phyloP scores from a whole-genome alignment of 2,888 invertebrate species.

The Hemistola chrysoprasaria region DNA sequence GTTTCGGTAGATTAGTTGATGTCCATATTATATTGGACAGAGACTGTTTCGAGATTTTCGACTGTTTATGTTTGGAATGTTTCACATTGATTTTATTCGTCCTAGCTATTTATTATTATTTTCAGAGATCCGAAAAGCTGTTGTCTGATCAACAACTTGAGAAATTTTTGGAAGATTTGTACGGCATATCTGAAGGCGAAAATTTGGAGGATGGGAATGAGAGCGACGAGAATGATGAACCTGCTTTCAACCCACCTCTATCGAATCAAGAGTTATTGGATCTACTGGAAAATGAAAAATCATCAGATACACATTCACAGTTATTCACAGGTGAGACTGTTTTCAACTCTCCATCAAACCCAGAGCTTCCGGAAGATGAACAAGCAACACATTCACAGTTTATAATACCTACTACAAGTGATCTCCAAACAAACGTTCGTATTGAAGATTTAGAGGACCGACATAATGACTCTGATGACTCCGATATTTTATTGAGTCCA shows the following conservation, averaged over 20 bases:
- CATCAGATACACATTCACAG: constrained; percentile 13
- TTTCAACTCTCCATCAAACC: constrained; percentile 9
- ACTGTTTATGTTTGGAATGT: constrained; percentile 10
- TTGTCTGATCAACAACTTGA: constrained; percentile 12
- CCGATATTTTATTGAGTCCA: constrained; percentile 10
- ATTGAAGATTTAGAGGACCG: constrained; percentile 11
- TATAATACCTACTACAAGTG: constrained; percentile 4
- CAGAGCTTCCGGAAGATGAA: constrained; percentile 9
- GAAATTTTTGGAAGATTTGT: constrained; percentile 8
- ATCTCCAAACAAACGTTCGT: constrained; percentile 7
- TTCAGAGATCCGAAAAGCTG: constrained; percentile 7
- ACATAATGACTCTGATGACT: constrained; percentile 11
- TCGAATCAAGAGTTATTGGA: constrained; percentile 11
- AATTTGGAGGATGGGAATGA: constrained; percentile 9
- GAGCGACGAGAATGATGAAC: constrained; percentile 11
- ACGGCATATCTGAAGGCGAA: constrained; percentile 14
- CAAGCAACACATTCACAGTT: constrained; percentile 7
- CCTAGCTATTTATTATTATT: constrained; percentile 12
- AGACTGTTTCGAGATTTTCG: constrained; percentile 10
- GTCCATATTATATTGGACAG: constrained; percentile 14
- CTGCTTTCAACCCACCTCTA: constrained; percentile 13
- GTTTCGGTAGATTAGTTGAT: no score
- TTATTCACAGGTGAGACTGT: constrained; percentile 11
- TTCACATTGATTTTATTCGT: no score
- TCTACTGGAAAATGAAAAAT: constrained; percentile 9